Evolutionary conservation across 2,113 vertebrate species (phyloP).

Genomic region (Heterotis niloticus): DNA sequence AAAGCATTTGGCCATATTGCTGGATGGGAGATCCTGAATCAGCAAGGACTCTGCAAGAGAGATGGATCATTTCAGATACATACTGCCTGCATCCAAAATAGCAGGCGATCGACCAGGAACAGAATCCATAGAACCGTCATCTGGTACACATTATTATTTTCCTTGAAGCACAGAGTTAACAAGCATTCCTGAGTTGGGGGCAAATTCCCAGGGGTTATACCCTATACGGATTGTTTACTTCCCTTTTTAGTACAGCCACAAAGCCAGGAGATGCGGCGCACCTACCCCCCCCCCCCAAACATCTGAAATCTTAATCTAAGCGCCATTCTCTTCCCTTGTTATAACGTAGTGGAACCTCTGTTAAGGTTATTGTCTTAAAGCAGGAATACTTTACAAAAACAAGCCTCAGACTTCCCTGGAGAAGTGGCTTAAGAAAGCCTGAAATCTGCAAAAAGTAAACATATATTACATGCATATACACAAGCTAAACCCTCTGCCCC

Average conservation of each 20-base stretch:
- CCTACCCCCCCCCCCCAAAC: not conserved
- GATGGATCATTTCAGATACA: not conserved
- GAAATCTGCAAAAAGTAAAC: not conserved
- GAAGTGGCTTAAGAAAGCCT: not conserved
- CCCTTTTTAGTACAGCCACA: not conserved
- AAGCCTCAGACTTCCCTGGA: not conserved
- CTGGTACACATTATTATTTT: constrained; percentile 6
- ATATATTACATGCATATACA: not conserved
- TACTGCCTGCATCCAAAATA: not conserved
- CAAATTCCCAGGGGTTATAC: not conserved
- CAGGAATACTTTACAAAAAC: not conserved
- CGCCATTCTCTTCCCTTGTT: too few relatives aligned
- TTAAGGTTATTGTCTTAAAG: too few relatives aligned
- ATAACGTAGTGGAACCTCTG: too few relatives aligned
- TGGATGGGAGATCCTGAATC: not conserved
- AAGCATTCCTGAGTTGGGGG: not conserved
- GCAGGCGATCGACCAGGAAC: not conserved
- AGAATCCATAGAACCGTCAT: not conserved
- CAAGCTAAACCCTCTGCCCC: not conserved
- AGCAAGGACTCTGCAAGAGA: not conserved
- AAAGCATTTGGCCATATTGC: not conserved
- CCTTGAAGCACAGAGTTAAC: not conserved
- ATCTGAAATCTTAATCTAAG: too few relatives aligned
- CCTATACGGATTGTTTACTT: not conserved
- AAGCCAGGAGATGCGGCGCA: not conserved